A percentile compares a stretch with the other conserved stretches of the same genome.
Conservation (phyloP, 2,113 vertebrate genomes). For the Cyprichromis sp. region DNA sequence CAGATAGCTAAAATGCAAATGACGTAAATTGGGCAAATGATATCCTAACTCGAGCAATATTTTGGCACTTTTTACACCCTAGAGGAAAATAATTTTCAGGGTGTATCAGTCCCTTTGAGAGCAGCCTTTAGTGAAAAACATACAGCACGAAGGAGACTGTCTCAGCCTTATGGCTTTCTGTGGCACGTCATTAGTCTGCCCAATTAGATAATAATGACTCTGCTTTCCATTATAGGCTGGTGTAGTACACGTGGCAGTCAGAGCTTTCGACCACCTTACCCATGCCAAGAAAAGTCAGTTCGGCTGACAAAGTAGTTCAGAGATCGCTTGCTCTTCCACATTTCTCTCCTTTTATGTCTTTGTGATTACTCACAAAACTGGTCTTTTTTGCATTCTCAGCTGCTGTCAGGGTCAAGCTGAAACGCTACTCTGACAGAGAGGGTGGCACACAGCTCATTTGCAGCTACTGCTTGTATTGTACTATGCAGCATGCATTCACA, state of each 20-base stretch:
- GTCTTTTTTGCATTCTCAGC: background rate
- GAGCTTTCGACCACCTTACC: slow-evolving; percentile 31
- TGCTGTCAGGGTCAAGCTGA: background rate
- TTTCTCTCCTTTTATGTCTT: slow-evolving; percentile 3
- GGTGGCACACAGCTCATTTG: background rate
- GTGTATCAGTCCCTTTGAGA: background rate
- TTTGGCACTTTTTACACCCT: background rate
- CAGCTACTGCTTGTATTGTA: background rate
- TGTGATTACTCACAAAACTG: slow-evolving; percentile 2
- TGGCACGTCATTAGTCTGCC: slow-evolving; percentile 61
- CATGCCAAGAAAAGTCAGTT: slow-evolving; percentile 43
- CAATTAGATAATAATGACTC: slow-evolving; percentile 77
- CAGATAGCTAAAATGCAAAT: background rate
- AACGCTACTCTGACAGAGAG: background rate
- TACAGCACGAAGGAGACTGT: slow-evolving; percentile 36
- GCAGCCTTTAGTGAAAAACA: slow-evolving; percentile 28
- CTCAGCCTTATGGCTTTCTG: slow-evolving; percentile 58
- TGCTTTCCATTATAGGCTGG: slow-evolving; percentile 58
- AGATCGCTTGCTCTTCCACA: background rate
- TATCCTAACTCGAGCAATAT: background rate
- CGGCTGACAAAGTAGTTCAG: slow-evolving; percentile 35
- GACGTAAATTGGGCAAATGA: background rate
- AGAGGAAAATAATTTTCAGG: background rate
- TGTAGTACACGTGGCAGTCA: slow-evolving; percentile 23
- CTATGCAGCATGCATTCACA: background rate